Evolutionary conservation across 1,140 invertebrate species (phyloP).

Genomic region (Gonioctena quinquepunctata): DNA sequence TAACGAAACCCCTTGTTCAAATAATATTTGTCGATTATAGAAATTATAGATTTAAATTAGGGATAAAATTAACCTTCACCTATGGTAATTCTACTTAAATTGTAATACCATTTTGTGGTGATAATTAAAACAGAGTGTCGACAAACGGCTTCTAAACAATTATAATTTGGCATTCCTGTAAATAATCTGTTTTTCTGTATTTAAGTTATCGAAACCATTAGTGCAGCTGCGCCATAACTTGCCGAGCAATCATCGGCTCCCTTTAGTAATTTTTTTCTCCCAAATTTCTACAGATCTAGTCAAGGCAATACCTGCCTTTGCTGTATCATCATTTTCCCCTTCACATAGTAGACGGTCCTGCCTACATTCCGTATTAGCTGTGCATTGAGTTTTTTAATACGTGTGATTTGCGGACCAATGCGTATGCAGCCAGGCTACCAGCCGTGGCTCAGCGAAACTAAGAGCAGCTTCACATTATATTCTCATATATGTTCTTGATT

Average conservation of each 20-base stretch:
- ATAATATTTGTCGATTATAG: no score
- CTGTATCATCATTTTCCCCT: conserved; percentile 25
- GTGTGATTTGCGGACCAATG: conserved; percentile 52
- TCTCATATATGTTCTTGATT: no score
- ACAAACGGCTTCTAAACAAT: no score
- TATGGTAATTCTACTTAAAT: background rate
- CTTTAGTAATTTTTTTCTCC: conserved; percentile 12
- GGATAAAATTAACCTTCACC: no score
- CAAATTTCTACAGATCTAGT: conserved; percentile 42
- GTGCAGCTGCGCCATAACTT: conserved; percentile 43
- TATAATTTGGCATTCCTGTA: conserved; percentile 3
- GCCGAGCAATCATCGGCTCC: conserved; percentile 28
- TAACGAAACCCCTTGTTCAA: no score
- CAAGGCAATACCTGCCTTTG: conserved; percentile 31
- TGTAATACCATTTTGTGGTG: no score
- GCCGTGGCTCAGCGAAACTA: conserved; percentile 40
- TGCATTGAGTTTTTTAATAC: conserved; percentile 40
- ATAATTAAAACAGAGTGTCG: no score
- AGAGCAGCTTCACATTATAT: conserved; percentile 33
- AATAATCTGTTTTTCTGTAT: background rate
- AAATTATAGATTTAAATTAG: no score
- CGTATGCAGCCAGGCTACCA: conserved; percentile 32
- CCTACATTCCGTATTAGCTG: conserved; percentile 47
- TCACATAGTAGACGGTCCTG: conserved; percentile 33
- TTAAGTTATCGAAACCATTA: conserved; percentile 7